Conservation (phyloP, 2,888 invertebrate genomes). For the Trileptium ribeirensis region DNA sequence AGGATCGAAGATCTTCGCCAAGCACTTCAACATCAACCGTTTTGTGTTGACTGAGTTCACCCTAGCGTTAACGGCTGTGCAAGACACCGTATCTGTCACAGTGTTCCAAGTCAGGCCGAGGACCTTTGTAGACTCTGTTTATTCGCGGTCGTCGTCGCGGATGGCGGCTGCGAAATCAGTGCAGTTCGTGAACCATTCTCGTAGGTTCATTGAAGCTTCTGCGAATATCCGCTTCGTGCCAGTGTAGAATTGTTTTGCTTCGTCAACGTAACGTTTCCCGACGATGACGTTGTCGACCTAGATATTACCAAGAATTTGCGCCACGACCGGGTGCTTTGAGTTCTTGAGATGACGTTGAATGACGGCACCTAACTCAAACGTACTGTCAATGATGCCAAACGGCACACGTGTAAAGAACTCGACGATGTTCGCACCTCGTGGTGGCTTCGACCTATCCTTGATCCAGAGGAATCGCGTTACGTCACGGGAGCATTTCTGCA, state of each 20-base stretch:
- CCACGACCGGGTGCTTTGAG: neutral
- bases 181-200: neutral
- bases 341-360: slow-evolving; percentile 26
- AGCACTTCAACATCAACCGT: neutral
- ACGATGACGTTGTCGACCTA: slow-evolving; percentile 6
- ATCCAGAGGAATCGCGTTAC: neutral
- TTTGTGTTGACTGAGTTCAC: neutral
- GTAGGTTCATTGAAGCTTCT: neutral
- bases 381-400: slow-evolving; percentile 32
- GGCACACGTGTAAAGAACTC: slow-evolving; percentile 35
- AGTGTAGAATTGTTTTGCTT: neutral
- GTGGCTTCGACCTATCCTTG: neutral
- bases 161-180: neutral
- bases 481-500: slow-evolving; percentile 30
- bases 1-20: neutral
- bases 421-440: slow-evolving; percentile 28
- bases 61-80: neutral
- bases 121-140: neutral
- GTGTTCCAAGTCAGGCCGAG: neutral
- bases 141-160: neutral
- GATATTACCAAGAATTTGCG: neutral
- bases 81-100: neutral
- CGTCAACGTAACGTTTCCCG: neutral
- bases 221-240: neutral
- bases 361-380: slow-evolving; percentile 30